phyloP scores from a whole-genome alignment of 2,888 invertebrate species.

The Ormyrus pomaceus region DNA sequence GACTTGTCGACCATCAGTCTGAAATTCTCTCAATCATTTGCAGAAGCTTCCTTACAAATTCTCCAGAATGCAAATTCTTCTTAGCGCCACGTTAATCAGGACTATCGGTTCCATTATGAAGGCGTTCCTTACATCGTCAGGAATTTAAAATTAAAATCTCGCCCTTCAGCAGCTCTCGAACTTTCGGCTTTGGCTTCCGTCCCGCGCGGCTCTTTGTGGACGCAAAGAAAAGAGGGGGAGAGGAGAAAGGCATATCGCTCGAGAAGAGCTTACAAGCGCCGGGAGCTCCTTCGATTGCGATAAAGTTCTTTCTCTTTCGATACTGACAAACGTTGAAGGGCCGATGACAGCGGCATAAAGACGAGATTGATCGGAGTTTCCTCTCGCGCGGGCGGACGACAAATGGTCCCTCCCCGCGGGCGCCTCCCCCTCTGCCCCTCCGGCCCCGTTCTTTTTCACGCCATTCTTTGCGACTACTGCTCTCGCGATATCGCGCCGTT shows the following conservation, averaged over 20 bases:
- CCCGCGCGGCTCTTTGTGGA: no score
- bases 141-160: constrained; percentile 54
- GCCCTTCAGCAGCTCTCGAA: neutral
- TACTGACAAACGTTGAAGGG: constrained; percentile 56
- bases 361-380: constrained; percentile 65
- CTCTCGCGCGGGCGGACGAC: constrained; percentile 54
- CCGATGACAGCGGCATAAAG: constrained; percentile 63
- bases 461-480: constrained; percentile 38
- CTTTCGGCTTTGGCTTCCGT: neutral
- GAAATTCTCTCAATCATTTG: no score
- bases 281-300: constrained; percentile 56
- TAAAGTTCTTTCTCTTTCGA: constrained; percentile 52
- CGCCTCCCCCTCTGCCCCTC: constrained; percentile 21
- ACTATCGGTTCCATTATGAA: neutral
- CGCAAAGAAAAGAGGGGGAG: neutral
- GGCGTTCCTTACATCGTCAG: constrained; percentile 9
- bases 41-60: neutral
- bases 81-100: neutral
- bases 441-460: constrained; percentile 53
- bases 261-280: neutral
- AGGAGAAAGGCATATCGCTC: constrained; percentile 30
- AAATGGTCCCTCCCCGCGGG: constrained; percentile 39
- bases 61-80: no score
- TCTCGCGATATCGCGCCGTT: constrained; percentile 22
- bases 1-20: no score